phyloP scores from a whole-genome alignment of 2,113 vertebrate genomes.

The Abramis brama region DNA sequence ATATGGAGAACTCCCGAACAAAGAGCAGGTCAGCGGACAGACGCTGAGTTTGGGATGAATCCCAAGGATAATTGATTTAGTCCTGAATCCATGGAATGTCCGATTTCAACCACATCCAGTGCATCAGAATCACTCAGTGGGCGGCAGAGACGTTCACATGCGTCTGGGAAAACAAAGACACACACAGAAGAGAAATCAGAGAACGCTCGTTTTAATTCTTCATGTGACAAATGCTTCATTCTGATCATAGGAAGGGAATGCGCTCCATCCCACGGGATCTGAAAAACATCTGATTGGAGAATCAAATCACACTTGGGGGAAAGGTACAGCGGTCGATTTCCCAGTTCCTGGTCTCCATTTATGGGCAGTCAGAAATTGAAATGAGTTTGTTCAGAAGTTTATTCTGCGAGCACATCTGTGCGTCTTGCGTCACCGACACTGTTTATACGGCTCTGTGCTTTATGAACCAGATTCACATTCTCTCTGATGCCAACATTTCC shows the following conservation, averaged over 20 bases:
- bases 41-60: background rate
- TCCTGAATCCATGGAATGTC: conserved; percentile 47
- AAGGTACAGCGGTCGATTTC: background rate
- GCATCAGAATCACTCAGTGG: background rate
- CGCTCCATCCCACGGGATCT: background rate
- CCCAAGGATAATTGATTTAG: background rate
- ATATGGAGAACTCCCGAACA: background rate
- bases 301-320: background rate
- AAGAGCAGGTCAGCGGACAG: background rate
- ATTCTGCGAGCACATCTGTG: conserved; percentile 36
- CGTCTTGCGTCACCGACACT: background rate
- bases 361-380: conserved; percentile 36
- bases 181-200: background rate
- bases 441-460: background rate
- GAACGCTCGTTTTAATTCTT: background rate
- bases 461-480: background rate
- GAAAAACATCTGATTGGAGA: background rate
- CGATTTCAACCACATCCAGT: conserved; percentile 12
- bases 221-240: background rate
- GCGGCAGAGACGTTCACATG: background rate
- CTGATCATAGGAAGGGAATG: conserved; percentile 5
- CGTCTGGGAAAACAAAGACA: background rate
- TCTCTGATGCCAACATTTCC: background rate
- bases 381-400: too few species aligned
- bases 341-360: conserved; percentile 33